These are phyloP conservation scores for Peromyscus melanophrys DNA, from an alignment of 2,797 vertebrate genomes.

Conservation along the genomic window DNA sequence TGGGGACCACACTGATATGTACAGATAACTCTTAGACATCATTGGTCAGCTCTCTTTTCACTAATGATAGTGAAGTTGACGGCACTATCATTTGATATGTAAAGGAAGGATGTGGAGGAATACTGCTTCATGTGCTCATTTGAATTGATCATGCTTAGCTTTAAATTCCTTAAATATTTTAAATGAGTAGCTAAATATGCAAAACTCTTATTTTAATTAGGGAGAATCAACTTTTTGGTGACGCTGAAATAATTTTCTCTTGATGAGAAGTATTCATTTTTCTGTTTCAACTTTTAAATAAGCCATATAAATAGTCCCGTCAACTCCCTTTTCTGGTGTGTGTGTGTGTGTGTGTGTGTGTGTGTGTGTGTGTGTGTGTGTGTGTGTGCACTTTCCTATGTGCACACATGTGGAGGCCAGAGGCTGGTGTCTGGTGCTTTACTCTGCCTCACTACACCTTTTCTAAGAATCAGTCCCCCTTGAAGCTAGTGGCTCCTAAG, in stretches of 20 bases:
- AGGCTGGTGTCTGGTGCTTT: background rate
- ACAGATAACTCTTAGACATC: background rate
- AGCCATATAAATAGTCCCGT: background rate
- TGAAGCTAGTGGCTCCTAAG: background rate
- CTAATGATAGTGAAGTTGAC: background rate
- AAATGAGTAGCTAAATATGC: background rate
- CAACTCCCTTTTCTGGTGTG: background rate
- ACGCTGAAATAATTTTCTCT: conserved; percentile 18
- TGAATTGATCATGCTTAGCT: background rate
- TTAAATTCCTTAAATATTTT: conserved; percentile 53
- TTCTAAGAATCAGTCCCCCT: background rate
- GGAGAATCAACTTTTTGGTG: background rate
- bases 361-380: background rate
- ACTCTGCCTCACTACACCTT: background rate
- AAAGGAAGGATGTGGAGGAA: background rate
- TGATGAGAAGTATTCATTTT: conserved; percentile 25
- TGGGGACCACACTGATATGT: background rate
- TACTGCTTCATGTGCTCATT: background rate
- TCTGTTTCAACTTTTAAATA: conserved; percentile 16
- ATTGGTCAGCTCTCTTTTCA: conserved; percentile 13
- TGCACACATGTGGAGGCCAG: background rate
- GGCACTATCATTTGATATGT: background rate
- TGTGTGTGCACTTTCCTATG: background rate
- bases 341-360: background rate
- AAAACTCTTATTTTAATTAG: conserved; percentile 7